Evolutionary conservation across 37 sponge, comb jelly and placozoan genomes (phyloP).

Genomic region (Hexactinellida sp.): DNA sequence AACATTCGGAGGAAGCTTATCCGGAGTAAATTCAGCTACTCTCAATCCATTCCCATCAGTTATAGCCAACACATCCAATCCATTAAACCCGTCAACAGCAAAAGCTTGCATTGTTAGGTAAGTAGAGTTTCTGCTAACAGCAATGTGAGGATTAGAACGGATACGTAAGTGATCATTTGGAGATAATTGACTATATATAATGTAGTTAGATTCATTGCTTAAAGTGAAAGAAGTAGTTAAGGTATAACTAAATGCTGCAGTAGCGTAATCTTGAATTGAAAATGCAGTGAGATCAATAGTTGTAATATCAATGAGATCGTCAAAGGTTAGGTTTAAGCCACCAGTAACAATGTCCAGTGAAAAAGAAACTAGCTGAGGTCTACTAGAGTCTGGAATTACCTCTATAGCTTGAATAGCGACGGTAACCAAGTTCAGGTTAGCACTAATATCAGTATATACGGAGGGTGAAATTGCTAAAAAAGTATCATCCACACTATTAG

Average conservation of each 20-base stretch:
- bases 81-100: conserved; percentile 79
- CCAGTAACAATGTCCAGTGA: conserved; percentile 59
- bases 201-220: conserved; percentile 31
- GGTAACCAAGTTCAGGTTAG: background rate
- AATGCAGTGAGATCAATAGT: conserved; percentile 61
- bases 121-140: conserved; percentile 38
- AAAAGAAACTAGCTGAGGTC: conserved; percentile 47
- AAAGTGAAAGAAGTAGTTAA: conserved; percentile 29
- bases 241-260: conserved; percentile 3
- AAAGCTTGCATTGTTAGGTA: conserved; percentile 73
- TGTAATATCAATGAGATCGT: conserved; percentile 57
- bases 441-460: conserved; percentile 31
- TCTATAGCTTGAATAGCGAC: conserved; percentile 19
- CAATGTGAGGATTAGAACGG: conserved; percentile 44
- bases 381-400: conserved; percentile 45
- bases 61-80: conserved; percentile 67
- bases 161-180: conserved; percentile 54
- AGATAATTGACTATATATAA: conserved; percentile 41
- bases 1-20: conserved; percentile 42
- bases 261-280: conserved; percentile 44
- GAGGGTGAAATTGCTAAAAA: conserved; percentile 22
- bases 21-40: conserved; percentile 43
- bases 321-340: conserved; percentile 52
- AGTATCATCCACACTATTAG: conserved; percentile 32
- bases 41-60: conserved; percentile 74